These are phyloP conservation scores for Ictalurus punctatus DNA, from an alignment of 2,113 vertebrate genomes.

Conservation along the genomic window DNA sequence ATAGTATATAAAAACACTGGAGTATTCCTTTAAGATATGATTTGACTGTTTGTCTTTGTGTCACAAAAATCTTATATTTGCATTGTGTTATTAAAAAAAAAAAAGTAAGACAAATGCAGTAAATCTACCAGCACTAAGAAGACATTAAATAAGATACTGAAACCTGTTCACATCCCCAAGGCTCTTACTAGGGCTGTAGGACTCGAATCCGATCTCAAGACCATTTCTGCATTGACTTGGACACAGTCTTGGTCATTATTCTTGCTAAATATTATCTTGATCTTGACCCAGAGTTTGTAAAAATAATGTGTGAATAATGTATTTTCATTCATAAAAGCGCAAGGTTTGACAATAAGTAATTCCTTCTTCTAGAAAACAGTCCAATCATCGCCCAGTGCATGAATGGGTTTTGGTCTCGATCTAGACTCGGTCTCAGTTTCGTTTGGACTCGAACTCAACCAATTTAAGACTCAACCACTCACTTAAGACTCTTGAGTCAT, in stretches of 20 bases:
- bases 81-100: neutral
- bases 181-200: neutral
- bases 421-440: neutral
- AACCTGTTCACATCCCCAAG: neutral
- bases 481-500: too few relatives aligned
- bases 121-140: neutral
- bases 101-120: neutral
- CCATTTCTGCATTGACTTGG: neutral
- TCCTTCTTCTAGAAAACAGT: neutral
- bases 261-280: neutral
- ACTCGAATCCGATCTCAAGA: neutral
- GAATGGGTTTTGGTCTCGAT: neutral
- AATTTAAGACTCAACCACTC: too few relatives aligned
- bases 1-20: neutral
- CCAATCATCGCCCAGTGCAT: neutral
- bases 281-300: neutral
- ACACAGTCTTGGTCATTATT: neutral
- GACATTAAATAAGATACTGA: neutral
- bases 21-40: too few relatives aligned
- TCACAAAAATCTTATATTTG: neutral
- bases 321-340: neutral
- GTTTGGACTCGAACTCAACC: neutral
- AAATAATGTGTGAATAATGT: neutral
- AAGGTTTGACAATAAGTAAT: neutral
- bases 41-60: neutral